Evolutionary conservation across 2,888 invertebrate genomes (phyloP), one percentile per base, ranked within the genome.

Genomic region (Linnaemya vulpina): DNA sequence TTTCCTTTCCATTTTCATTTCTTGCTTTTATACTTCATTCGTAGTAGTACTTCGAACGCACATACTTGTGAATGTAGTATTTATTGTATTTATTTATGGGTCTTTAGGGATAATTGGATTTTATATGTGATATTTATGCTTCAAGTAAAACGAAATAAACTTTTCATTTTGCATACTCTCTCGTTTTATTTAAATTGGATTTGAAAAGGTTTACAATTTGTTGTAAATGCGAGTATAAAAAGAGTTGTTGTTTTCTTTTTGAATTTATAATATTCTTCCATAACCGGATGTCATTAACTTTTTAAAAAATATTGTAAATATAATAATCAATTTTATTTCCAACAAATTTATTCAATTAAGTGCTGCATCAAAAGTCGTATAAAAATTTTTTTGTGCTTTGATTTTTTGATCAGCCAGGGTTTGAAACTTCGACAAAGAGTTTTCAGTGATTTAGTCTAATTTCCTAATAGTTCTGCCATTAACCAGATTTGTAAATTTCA

Each of bases 51-150:
- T 51, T 40, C 40, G 40, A 62, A 70, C 49, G 58, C 3, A 62
- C 49, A 77, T 46, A 71, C n/a, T n/a, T n/a, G n/a, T 55, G 73
- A 74, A 75, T 68, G 43, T 75, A 22, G 53, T 70, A 82, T 76
- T 82, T 85, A 84, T 81, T 73, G 67, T 77, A 81, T 85, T 80
- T 84, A 79, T 84, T 84, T 85, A 85, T 85, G 71, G 78, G 78
- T 85, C 78, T 85, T 85, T 71, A 78, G 85, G 85, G 85, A 85
- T 85, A 85, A 82, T 82, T 85, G 84, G 84, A 84, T 84, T 80
- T 73, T 76, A 71, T 80, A 58, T 76, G 70, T 76, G 63, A 70
- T 76, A 75, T 76, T 75, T 70, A 70, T 82, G 75, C 55, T 76
- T 70, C 4, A 80, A 67, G 51, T 65, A 65, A 74, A 55, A 71